Base-by-base conservation (phyloP, 2,888 invertebrate genomes). In the Oscheius sp. region DNA sequence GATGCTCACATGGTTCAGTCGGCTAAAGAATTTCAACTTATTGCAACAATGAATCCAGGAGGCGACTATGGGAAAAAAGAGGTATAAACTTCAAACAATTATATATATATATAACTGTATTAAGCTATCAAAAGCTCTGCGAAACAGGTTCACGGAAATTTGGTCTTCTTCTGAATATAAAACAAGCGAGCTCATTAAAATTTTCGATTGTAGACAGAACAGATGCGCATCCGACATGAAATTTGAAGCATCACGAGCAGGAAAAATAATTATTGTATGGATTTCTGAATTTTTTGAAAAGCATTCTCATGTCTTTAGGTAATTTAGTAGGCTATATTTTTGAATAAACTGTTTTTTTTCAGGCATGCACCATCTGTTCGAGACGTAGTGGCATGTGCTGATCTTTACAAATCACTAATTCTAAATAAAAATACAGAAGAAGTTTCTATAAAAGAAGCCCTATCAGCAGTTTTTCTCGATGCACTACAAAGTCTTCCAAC, bases 41-140 rank as follows among this genome's bases (percentile, higher is more conserved):
- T 97, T 69, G 95, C 94, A 1, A 99, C 98, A 0, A 99, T 99
- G 98, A 99, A 99, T 89, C 98, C 98, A 6, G 96, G 97, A 12
- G 97, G 97, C 0, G 98, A 99, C 89, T 98, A 93, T 87, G 98
- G 98, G 2, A 99, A 99, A 87, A 98, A 98, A 87, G 98, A 99
- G 88, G 90, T 90, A 12, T 37, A 17, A n/a, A 20, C 50, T 25
- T 23, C n/a, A 3, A 2, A 8, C 12, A 31, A 23, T 15, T 25
- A 46, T 29, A 17, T 58, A 42, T 42, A 12, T 25, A 15, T 17
- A 12, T 15, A 27, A 17, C 31, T 10, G 12, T 42, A 81, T 87
- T 17, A 80, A 90, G 90, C 89, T 98, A 10, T 98, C 97, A 0
- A 96, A 96, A 0, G 97, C 98, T 0, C 88, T 98, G 58, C 90